Base-by-base conservation (phyloP, 2,888 invertebrate genomes). In the Pseudanteris insignis region DNA sequence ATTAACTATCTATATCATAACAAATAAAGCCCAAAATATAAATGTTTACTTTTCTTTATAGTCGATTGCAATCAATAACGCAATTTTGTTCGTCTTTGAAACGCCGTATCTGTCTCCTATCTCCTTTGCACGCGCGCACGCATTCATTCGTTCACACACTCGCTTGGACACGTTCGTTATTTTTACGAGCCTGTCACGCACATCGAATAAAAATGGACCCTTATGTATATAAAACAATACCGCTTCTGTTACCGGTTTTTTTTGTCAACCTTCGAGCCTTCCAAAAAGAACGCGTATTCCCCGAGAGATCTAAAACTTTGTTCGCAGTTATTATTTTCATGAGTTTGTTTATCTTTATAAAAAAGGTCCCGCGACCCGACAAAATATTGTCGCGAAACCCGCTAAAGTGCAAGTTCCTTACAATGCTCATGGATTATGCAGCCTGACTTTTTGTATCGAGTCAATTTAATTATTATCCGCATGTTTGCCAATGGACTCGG, bases 11-110 rank as follows among this genome's bases (percentile, higher is more conserved):
- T 68, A 72, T 73, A 75, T 78, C 69, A 73, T 78, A 77, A 78
- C 74, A 77, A 79, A 78, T 78, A 78, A 78, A 76, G 77, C 78
- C 76, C 76, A 75, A 72, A 77, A 77, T 78, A 77, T 73, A 77
- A 77, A 78, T 70, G 68, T 69, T 69, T 67, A 55, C 64, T 59
- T 48, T 63, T 28, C 38, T 54, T 28, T 41, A 44, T 48, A 53
- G 40, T 67, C 60, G 40, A 33, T 61, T 55, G 59, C 37, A 54
- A 54, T 58, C 36, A 62, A 59, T 47, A n/a, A n/a, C n/a, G n/a
- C n/a, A n/a, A n/a, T n/a, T n/a, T n/a, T n/a, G n/a, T n/a, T n/a
- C n/a, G n/a, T n/a, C n/a, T n/a, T n/a, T n/a, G n/a, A n/a, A n/a
- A n/a, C n/a, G n/a, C n/a, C n/a, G n/a, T n/a, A n/a, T n/a, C n/a